These are phyloP conservation scores for Shargacucullia verbasci DNA, from an alignment of 2,888 invertebrate species.

Conservation along the genomic window DNA sequence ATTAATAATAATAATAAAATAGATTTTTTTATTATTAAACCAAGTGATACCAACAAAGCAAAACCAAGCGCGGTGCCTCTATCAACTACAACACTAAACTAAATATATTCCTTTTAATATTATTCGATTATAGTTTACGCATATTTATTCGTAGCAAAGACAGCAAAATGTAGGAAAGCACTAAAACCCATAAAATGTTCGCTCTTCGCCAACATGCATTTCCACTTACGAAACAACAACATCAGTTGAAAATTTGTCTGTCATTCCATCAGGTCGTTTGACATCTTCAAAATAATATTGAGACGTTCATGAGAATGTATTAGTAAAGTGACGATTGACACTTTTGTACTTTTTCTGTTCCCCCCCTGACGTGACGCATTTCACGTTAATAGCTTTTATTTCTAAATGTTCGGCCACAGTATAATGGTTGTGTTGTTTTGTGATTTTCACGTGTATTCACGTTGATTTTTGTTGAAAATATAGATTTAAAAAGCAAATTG, in stretches of 20 bases:
- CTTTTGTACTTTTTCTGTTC: background rate
- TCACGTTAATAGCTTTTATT: constrained; percentile 4
- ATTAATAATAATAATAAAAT: too few relatives aligned
- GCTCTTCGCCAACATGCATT: background rate
- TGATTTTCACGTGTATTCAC: too few relatives aligned
- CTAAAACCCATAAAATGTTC: background rate
- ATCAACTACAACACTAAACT: too few relatives aligned
- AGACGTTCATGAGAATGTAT: constrained; percentile 5
- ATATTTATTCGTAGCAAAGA: too few relatives aligned
- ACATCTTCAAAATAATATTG: constrained; percentile 15
- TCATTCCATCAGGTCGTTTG: constrained; percentile 14
- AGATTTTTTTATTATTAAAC: too few relatives aligned
- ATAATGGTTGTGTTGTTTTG: background rate
- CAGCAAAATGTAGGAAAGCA: too few relatives aligned
- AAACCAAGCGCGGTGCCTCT: too few relatives aligned
- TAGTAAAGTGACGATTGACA: constrained; percentile 35
- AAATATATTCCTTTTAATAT: too few relatives aligned
- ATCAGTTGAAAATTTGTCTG: constrained; percentile 17
- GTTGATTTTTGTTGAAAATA: too few relatives aligned
- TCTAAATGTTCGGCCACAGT: constrained; percentile 1
- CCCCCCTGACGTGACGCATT: background rate
- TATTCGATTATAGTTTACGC: too few relatives aligned
- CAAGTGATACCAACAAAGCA: too few relatives aligned
- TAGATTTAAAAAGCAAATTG: too few relatives aligned
- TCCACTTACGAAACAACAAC: background rate